Evolutionary conservation across 1,140 invertebrate species (phyloP).

Genomic region (Procambarus clarkii): DNA sequence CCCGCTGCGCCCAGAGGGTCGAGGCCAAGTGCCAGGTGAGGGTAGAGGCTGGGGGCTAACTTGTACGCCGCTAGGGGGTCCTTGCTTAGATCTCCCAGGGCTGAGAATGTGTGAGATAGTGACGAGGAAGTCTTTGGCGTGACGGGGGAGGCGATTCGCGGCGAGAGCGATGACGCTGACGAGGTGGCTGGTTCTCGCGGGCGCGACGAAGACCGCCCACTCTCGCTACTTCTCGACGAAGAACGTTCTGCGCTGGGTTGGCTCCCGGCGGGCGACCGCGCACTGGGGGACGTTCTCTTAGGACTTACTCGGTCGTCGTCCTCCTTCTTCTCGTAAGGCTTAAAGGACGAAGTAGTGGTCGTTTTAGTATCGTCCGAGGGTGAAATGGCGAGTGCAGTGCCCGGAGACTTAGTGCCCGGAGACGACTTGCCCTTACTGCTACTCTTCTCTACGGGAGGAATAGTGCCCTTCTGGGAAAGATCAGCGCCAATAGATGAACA

Average conservation of each 20-base stretch:
- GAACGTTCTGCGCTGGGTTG: slow-evolving; percentile 64
- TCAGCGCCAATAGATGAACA: slow-evolving; percentile 91
- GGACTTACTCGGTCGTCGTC: slow-evolving; percentile 71
- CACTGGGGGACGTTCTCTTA: slow-evolving; percentile 46
- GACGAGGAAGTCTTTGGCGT: slow-evolving; percentile 71
- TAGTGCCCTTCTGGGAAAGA: slow-evolving; percentile 46
- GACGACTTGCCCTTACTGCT: slow-evolving; percentile 54
- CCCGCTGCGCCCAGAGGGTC: slow-evolving; percentile 71
- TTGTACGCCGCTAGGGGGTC: slow-evolving; percentile 71
- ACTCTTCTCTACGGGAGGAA: slow-evolving; percentile 32
- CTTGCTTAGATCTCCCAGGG: slow-evolving; percentile 67
- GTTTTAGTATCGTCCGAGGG: slow-evolving; percentile 43
- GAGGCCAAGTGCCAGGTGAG: slow-evolving; percentile 65
- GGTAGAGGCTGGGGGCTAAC: slow-evolving; percentile 69
- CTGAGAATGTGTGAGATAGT: slow-evolving; percentile 49
- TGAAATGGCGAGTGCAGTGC: slow-evolving; percentile 49
- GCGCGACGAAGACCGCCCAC: slow-evolving; percentile 68
- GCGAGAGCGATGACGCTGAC: slow-evolving; percentile 56
- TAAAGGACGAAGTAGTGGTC: slow-evolving; percentile 79
- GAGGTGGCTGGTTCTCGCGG: slow-evolving; percentile 43
- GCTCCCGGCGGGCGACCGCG: slow-evolving; percentile 36
- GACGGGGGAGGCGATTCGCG: slow-evolving; percentile 53
- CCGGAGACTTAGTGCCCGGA: slow-evolving; percentile 85
- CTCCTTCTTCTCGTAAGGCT: slow-evolving; percentile 84
- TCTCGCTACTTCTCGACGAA: slow-evolving; percentile 72